phyloP scores from a whole-genome alignment of 2,113 vertebrate species.

The Tichodroma muraria region DNA sequence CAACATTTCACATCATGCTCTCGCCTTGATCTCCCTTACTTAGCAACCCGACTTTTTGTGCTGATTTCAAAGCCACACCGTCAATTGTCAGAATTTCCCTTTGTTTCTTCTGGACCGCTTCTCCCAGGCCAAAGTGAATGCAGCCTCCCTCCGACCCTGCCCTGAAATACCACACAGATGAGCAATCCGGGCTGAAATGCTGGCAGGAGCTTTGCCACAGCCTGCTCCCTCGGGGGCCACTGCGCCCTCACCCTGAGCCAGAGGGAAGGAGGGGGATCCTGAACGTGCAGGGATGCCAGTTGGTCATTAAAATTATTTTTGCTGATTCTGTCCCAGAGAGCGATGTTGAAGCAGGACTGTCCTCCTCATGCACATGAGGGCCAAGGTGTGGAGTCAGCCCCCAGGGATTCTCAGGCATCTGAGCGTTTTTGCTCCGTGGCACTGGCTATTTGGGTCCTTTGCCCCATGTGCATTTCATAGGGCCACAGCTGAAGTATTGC shows the following conservation, averaged over 20 bases:
- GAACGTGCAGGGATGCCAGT: accelerated
- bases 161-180: accelerated
- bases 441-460: neutral
- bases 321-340: neutral
- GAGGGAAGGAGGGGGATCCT: neutral
- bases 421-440: neutral
- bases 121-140: neutral
- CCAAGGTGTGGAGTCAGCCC: neutral
- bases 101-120: neutral
- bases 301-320: neutral
- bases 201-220: neutral
- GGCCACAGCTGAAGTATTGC: neutral
- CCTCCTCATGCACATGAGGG: neutral
- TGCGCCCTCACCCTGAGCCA: neutral
- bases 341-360: neutral
- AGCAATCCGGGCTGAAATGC: neutral
- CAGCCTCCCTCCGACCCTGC: neutral
- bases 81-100: neutral
- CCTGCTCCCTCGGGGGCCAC: neutral
- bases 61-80: neutral
- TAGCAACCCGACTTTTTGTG: neutral
- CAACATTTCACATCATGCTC: neutral
- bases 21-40: slow-evolving; percentile 16
- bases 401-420: neutral
- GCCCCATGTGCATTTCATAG: accelerated